Conservation (phyloP, 2,113 vertebrate genomes). For the Lasiurus borealis region DNA sequence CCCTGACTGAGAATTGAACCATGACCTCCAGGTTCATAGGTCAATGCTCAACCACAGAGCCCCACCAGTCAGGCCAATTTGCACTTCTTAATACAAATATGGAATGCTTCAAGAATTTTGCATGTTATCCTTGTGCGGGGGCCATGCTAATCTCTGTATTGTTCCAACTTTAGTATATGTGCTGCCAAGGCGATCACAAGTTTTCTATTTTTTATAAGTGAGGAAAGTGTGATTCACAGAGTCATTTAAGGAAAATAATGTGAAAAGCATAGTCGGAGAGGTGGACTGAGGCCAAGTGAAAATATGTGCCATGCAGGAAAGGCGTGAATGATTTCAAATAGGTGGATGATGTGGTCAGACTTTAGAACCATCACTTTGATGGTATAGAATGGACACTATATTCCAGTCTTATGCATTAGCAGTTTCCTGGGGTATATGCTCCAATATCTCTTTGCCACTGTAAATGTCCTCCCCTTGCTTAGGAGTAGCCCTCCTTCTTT, state of each 20-base stretch:
- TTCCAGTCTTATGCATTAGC: neutral
- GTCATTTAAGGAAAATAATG: neutral
- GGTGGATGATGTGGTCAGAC: neutral
- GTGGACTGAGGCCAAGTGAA: neutral
- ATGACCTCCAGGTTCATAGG: too few species aligned
- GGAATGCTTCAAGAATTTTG: neutral
- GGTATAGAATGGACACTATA: neutral
- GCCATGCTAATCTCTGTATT: neutral
- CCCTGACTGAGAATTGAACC: too few species aligned
- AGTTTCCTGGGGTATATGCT: neutral
- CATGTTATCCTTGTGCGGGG: neutral
- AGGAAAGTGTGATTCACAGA: neutral
- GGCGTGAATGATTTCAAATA: neutral
- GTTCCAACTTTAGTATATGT: neutral
- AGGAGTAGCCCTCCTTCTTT: neutral
- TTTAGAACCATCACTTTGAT: neutral
- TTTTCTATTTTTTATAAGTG: neutral
- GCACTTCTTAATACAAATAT: neutral
- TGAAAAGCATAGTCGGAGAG: neutral
- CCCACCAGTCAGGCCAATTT: neutral
- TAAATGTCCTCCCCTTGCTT: neutral
- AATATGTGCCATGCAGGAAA: neutral
- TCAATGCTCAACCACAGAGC: too few species aligned
- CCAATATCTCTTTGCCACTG: fast-evolving
- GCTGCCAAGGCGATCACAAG: neutral